Percentiles rank a stretch among this genome's conserved stretches.
Evolutionary conservation across 2,113 vertebrate genomes (phyloP).

Genomic region (Chelonoidis abingdonii): DNA sequence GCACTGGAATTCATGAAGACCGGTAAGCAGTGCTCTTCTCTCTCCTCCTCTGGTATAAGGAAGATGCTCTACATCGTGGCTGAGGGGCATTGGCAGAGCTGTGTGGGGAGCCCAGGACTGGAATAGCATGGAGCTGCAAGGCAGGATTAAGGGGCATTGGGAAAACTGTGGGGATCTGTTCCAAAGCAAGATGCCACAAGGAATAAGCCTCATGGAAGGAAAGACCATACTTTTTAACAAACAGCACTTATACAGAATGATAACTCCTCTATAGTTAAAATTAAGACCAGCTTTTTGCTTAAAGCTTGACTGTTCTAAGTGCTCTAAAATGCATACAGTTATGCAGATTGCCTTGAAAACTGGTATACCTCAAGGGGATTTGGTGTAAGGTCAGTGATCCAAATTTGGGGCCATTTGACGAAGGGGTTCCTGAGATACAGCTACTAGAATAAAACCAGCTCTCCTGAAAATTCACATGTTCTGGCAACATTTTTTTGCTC

Average conservation of each 20-base stretch:
- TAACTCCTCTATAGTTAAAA: background rate
- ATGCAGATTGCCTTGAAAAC: background rate
- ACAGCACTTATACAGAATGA: accelerated
- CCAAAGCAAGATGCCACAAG: background rate
- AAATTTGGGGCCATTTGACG: background rate
- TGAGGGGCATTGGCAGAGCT: background rate
- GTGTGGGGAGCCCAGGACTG: background rate
- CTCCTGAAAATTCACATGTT: background rate
- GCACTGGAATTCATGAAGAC: constrained; percentile 78
- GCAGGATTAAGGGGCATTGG: background rate
- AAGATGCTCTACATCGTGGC: background rate
- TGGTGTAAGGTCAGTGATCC: background rate
- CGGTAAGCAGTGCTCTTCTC: constrained; percentile 71
- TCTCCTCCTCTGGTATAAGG: background rate
- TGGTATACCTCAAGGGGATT: background rate
- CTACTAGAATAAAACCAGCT: no score
- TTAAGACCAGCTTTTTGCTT: background rate
- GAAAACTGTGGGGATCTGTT: background rate
- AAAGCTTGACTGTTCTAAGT: background rate
- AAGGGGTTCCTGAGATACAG: background rate
- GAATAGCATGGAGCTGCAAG: background rate
- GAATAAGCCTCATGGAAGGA: background rate
- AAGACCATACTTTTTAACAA: background rate
- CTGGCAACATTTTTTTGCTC: background rate
- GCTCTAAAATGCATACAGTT: background rate